Conservation (phyloP, 2,113 vertebrate species). For the Ondatra zibethicus region DNA sequence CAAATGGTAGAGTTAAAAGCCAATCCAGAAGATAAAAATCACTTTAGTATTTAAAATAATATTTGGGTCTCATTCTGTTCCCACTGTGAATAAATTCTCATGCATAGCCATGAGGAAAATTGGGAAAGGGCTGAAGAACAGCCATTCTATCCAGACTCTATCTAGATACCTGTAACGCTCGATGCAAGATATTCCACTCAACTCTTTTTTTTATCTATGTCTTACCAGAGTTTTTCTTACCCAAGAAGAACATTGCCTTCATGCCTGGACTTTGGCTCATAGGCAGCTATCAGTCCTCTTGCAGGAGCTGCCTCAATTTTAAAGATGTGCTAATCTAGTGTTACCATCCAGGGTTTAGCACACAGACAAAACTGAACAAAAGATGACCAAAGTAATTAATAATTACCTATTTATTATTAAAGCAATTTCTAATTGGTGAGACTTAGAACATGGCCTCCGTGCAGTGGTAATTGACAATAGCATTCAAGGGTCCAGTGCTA, state of each 20-base stretch:
- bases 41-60: not conserved
- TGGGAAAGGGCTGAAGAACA: not conserved
- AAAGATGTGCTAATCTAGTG: not conserved
- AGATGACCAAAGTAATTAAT: not conserved
- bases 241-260: not conserved
- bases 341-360: accelerated
- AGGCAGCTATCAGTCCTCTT: not conserved
- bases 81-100: not conserved
- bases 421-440: not conserved
- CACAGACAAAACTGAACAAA: accelerated
- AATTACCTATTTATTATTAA: not conserved
- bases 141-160: not conserved
- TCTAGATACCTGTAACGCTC: not conserved
- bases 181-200: not conserved
- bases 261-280: not conserved
- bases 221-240: not conserved
- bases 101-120: not conserved
- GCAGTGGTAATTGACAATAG: not conserved
- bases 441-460: not conserved
- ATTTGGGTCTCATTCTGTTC: not conserved
- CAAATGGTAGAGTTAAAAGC: not conserved
- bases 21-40: not conserved
- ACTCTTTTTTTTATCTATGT: not conserved
- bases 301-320: not conserved
- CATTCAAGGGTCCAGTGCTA: not conserved